Conservation (phyloP, 2,888 invertebrate species). For the Hirtodrosophila trivittata region DNA sequence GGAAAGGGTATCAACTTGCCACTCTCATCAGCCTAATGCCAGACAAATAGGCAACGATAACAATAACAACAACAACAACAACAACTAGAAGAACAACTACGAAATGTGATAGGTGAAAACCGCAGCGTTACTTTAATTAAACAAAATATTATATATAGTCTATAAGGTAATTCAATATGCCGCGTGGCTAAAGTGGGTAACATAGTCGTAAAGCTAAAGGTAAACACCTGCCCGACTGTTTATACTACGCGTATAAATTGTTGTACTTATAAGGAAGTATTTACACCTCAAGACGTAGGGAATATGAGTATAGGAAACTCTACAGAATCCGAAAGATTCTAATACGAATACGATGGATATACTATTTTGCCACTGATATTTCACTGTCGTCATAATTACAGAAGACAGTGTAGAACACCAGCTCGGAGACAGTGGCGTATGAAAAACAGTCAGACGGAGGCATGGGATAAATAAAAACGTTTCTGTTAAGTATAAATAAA, state of each 20-base stretch:
- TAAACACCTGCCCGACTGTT: conserved; percentile 61
- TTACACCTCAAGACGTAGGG: too few species aligned
- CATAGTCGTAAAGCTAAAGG: conserved; percentile 43
- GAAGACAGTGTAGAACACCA: too few species aligned
- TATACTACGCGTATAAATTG: conserved; percentile 6
- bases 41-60: conserved; percentile 13
- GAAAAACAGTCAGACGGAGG: too few species aligned
- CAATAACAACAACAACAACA: conserved; percentile 9
- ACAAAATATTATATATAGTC: conserved; percentile 56
- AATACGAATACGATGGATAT: too few species aligned
- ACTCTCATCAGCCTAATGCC: conserved; percentile 47
- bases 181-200: conserved; percentile 23
- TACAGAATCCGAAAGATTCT: too few species aligned
- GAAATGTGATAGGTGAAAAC: conserved; percentile 54
- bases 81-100: conserved; percentile 9
- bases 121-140: conserved; percentile 65
- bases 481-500: too few species aligned
- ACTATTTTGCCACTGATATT: too few species aligned
- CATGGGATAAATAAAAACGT: too few species aligned
- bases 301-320: too few species aligned
- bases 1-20: background rate
- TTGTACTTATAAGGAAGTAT: background rate
- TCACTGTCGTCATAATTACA: too few species aligned
- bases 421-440: too few species aligned
- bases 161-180: conserved; percentile 59